phyloP scores from a whole-genome alignment of 2,113 vertebrate genomes.

The Notarius lentiginosus region DNA sequence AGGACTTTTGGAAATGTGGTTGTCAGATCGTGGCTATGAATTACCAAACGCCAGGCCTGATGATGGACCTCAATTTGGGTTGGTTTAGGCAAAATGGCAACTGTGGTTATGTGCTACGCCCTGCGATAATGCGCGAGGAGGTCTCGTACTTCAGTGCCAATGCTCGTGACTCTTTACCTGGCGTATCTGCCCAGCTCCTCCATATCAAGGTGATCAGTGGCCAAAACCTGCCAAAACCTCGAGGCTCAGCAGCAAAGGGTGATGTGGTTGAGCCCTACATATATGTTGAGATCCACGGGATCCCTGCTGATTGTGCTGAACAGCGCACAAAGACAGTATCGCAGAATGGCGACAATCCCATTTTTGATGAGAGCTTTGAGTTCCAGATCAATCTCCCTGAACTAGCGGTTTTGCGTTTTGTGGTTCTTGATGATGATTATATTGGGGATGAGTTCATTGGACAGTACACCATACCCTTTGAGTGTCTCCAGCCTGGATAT shows the following conservation, averaged over 20 bases:
- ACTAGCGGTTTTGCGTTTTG: slow-evolving; percentile 84
- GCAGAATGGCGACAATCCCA: slow-evolving; percentile 87
- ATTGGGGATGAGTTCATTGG: slow-evolving; percentile 92
- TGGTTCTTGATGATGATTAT: slow-evolving; percentile 89
- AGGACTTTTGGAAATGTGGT: slow-evolving; percentile 94
- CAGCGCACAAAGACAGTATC: slow-evolving; percentile 89
- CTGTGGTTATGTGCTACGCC: slow-evolving; percentile 87
- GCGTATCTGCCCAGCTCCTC: slow-evolving; percentile 86
- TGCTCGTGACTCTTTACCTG: slow-evolving; percentile 84
- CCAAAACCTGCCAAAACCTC: slow-evolving; percentile 89
- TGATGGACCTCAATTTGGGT: slow-evolving; percentile 90
- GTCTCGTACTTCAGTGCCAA: slow-evolving; percentile 94
- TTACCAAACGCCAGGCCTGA: slow-evolving; percentile 87
- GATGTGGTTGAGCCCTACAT: slow-evolving; percentile 92
- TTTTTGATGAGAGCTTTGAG: slow-evolving; percentile 91
- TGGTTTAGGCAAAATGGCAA: slow-evolving; percentile 92
- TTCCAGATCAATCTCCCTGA: slow-evolving; percentile 92
- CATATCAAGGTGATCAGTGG: slow-evolving; percentile 91
- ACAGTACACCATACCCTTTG: slow-evolving; percentile 91
- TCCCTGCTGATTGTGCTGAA: slow-evolving; percentile 87
- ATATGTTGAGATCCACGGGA: slow-evolving; percentile 87
- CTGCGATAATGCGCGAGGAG: slow-evolving; percentile 90
- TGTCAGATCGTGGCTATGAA: slow-evolving; percentile 95
- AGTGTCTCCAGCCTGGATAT: slow-evolving; percentile 89
- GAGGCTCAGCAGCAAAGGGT: slow-evolving; percentile 87